Base-by-base conservation (phyloP, 2,113 vertebrate genomes). In the Nothoprocta perdicaria region DNA sequence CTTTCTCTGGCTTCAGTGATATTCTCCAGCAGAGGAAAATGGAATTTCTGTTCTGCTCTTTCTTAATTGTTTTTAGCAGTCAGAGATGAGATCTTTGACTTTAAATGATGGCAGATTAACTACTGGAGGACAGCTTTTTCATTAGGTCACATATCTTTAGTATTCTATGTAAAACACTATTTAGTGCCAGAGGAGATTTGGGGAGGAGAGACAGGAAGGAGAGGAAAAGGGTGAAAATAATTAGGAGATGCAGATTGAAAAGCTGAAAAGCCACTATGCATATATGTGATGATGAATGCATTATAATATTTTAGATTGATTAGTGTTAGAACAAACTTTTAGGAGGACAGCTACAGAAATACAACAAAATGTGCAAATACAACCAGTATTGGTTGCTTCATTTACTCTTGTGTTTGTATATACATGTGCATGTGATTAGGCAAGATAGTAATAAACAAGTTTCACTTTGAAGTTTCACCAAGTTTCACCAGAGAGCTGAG, bases 201-300 rank as follows among this genome's bases (percentile, higher is more conserved):
- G 38, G 45, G 29, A 89, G 6, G 9, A 84, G n/a, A 76, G 72
- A 50, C n/a, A 35, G 5, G n/a, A 33, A 84, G 60, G 41, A 79
- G 58, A 88, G 65, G 12, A 84, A 83, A 86, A 90, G n/a, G 43
- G 14, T 80, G 40, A 90, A 94, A 84, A 76, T 84, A 93, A 73
- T 90, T 80, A 86, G 8, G 31, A 94, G 16, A 62, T 83, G 62
- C 8, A 66, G 74, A 90, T 88, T 61, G 79, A 35, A 65, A 91
- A 84, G 53, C 38, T 76, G 40, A 55, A 10, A 9, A 18, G 5
- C 48, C 19, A 21, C 29, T 61, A 74, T 73, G 46, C 74, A 61
- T 78, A 43, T 66, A 61, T 71, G 29, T 65, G 48, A n/a, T 76
- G 26, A 58, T 58, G 14, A 89, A 76, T 58, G 6, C 6, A 63